Evolutionary conservation across 2,888 invertebrate species (phyloP).

Genomic region (Allacma fusca): DNA sequence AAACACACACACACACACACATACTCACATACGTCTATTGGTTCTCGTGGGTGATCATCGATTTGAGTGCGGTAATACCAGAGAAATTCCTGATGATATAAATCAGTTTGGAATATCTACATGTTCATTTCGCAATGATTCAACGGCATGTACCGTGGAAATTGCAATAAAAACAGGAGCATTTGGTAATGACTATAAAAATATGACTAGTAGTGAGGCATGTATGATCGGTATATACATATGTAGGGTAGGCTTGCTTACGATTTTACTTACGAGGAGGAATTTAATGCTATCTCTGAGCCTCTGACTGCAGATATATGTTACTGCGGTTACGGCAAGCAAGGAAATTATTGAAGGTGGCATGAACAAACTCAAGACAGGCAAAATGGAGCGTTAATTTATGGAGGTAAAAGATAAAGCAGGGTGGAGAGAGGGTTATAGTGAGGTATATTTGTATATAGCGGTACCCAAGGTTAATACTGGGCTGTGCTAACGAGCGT

Average conservation of each 20-base stretch:
- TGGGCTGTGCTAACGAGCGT: background rate
- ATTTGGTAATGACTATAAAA: no score
- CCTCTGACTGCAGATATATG: background rate
- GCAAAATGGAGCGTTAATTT: slow-evolving; percentile 16
- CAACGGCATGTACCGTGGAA: background rate
- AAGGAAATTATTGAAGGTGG: slow-evolving; percentile 16
- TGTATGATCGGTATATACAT: no score
- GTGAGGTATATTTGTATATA: no score
- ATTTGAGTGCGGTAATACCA: background rate
- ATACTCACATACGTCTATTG: no score
- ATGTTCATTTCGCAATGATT: slow-evolving; percentile 2
- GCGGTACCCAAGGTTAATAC: slow-evolving; percentile 10
- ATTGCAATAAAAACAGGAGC: background rate
- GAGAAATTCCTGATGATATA: slow-evolving; percentile 7
- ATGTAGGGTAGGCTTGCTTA: no score
- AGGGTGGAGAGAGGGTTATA: background rate
- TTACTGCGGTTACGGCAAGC: background rate
- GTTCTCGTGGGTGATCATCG: background rate
- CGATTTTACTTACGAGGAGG: background rate
- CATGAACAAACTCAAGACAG: slow-evolving; percentile 12
- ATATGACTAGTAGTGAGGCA: no score
- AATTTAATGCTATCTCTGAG: background rate
- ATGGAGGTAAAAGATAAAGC: slow-evolving; percentile 1
- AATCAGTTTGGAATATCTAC: background rate
- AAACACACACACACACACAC: no score